Base-by-base conservation (phyloP, 2,797 vertebrate species). In the Chrysocyon brachyurus region DNA sequence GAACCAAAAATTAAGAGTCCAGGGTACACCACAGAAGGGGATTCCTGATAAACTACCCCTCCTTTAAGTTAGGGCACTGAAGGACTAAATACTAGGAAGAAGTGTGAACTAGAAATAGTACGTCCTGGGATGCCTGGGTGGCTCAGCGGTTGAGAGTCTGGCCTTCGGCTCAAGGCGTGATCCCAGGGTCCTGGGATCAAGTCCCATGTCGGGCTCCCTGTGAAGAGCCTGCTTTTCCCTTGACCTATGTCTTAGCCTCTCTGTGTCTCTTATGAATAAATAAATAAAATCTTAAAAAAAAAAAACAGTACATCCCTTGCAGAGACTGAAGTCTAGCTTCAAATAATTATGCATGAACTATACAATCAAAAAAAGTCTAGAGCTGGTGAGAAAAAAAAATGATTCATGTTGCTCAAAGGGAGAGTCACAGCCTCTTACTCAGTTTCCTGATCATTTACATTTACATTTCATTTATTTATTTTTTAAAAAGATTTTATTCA, bases 331-430 rank as follows among this genome's bases (percentile, higher is more conserved):
- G n/a, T 59, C 46, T 19, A 90, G 64, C 57, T 85, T 79, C 57
- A 36, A 49, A 46, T 77, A 81, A 87, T 87, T 78, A 87, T 11
- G 82, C 36, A 52, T 84, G 8, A 87, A 36, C 12, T 57, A 83
- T 46, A 83, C 12, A 79, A 61, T 31, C 24, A 61, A 31, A 26
- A 66, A 68, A 82, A 54, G 17, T 49, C 93, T 86, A 31, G 66
- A 54, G 73, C 63, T 91, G 52, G 26, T 54, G 40, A 79, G 79
- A 14, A 70, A 12, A 86, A 91, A 91, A 95, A 95, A 49, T 77
- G n/a, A 90, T 77, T 46, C 79, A 68, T 54, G 36, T 77, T 89
- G n/a, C 77, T n/a, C 28, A 63, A 84, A 89, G 54, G 49, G 66
- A 85, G 12, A 93, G 54, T 49, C 88, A 87, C 2, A 16, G 49